Base-by-base conservation (phyloP, 2,113 vertebrate genomes). In the Cairina moschata region DNA sequence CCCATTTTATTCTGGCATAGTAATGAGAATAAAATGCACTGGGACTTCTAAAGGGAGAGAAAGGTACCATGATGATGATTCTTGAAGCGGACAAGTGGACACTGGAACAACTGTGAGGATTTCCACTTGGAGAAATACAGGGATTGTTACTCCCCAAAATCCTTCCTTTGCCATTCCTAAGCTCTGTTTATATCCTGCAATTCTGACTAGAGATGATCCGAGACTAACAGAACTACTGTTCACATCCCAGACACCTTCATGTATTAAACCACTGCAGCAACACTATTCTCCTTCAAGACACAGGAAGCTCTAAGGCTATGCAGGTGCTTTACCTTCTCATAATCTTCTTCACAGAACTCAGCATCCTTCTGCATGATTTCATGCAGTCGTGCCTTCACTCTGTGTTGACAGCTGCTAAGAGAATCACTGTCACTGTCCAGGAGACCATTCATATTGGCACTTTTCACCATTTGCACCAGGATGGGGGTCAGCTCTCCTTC, bases 401-500 rank as follows among this genome's bases (percentile, higher is more conserved):
- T 98, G 95, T 99, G 99, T 87, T 99, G 99, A 83, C 99, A 99
- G 97, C 99, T 98, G 96, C 99, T 99, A 68, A 99, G 97, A 2
- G 99, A 99, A 91, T 99, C 99, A 1, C 99, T 98, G 96, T 99
- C 99, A 8, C 99, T 99, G 97, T 99, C 99, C 96, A 99, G 98
- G 42, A 99, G 98, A 32, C 99, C 99, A 1, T 99, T 99, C 99
- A 99, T 99, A 96, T 99, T 99, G 96, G 99, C 99, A 56, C 99
- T 99, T 97, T 99, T 99, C 87, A 99, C 99, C 99, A 99, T 99
- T 98, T 99, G 99, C 75, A 99, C 99, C 96, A 99, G 97, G 97
- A 99, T 99, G 71, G 99, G 99, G 1, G 99, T 99, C 93, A 99
- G 98, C 97, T 99, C 99, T 4, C 99, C 99, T 96, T 99, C 99